These are phyloP conservation scores for Tipula confusa DNA, from an alignment of 2,888 invertebrate species.

Conservation along the genomic window DNA sequence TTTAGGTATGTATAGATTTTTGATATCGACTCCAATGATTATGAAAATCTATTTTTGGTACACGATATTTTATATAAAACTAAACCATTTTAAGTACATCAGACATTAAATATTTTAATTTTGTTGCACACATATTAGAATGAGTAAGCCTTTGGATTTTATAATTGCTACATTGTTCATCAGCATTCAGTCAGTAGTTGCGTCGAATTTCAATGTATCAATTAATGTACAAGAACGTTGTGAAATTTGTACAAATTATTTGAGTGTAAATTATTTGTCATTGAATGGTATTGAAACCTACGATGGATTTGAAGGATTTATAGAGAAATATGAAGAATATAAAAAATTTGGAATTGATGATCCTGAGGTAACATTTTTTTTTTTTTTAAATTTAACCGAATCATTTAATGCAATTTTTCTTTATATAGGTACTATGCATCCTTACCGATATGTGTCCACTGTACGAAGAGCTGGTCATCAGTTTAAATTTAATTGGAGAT, in stretches of 20 bases:
- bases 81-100: too few species aligned
- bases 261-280: neutral
- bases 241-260: neutral
- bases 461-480: neutral
- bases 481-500: neutral
- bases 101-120: too few species aligned
- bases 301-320: neutral
- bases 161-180: too few species aligned
- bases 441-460: neutral
- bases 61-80: too few species aligned
- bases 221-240: neutral
- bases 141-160: too few species aligned
- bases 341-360: neutral
- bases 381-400: too few species aligned
- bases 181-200: too few species aligned
- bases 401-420: neutral
- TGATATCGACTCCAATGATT: too few species aligned
- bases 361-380: neutral
- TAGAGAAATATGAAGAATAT: neutral
- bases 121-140: too few species aligned
- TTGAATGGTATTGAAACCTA: neutral
- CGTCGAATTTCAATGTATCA: neutral
- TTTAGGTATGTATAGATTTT: too few species aligned
- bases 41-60: too few species aligned
- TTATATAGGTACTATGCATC: neutral